phyloP scores from a whole-genome alignment of 2,113 vertebrate species.

The Neodontobutis hainanensis region DNA sequence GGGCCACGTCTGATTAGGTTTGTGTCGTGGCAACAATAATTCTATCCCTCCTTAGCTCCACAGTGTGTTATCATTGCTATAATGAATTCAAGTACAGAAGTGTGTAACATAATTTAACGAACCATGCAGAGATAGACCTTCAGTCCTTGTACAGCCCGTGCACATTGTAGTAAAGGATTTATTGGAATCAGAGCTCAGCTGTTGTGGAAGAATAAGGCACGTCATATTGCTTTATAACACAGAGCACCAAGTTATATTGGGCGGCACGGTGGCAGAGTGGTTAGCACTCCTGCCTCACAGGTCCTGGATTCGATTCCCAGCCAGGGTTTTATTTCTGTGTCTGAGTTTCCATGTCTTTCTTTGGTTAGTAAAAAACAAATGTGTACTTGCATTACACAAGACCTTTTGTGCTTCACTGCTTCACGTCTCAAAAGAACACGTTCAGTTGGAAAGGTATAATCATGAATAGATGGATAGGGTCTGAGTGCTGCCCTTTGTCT shows the following conservation, averaged over 20 bases:
- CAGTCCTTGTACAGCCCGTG: slow-evolving; percentile 10
- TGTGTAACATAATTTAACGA: slow-evolving; percentile 11
- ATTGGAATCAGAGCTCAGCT: slow-evolving; percentile 6
- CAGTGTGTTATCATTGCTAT: slow-evolving; percentile 19
- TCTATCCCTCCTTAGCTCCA: slow-evolving; percentile 16
- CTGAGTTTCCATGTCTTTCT: neutral
- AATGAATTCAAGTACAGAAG: slow-evolving; percentile 20
- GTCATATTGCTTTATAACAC: slow-evolving; percentile 35
- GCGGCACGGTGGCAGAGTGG: too few species aligned
- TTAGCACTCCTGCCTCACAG: too few species aligned
- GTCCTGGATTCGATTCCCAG: too few species aligned
- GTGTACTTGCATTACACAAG: slow-evolving; percentile 6
- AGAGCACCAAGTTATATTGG: slow-evolving; percentile 20
- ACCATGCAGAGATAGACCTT: slow-evolving; percentile 6
- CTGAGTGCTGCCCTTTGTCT: slow-evolving; percentile 13
- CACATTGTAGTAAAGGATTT: slow-evolving; percentile 14
- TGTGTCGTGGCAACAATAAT: slow-evolving; percentile 39
- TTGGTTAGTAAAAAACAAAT: slow-evolving; percentile 32
- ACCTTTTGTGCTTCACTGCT: slow-evolving; percentile 8
- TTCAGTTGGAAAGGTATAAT: slow-evolving; percentile 8
- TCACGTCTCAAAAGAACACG: slow-evolving; percentile 14
- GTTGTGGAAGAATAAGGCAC: slow-evolving; percentile 21
- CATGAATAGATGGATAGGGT: neutral
- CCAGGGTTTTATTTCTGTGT: too few species aligned
- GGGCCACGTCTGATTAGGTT: slow-evolving; percentile 43